These are phyloP conservation scores for Alviniconcha marisindica DNA, from an alignment of 1,140 invertebrate species.

Conservation along the genomic window DNA sequence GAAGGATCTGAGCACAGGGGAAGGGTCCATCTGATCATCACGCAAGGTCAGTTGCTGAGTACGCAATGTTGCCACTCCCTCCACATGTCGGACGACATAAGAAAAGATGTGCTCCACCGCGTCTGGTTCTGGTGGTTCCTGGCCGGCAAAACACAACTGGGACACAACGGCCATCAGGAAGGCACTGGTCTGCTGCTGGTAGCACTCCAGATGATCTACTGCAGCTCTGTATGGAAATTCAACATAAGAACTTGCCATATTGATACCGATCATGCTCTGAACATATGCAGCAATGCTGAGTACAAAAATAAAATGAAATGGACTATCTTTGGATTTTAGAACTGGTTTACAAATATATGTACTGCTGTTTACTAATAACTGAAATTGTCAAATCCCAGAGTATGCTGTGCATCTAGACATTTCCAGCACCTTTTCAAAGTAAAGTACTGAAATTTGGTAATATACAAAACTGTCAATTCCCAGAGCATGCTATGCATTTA, in stretches of 20 bases:
- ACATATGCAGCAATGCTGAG: too few species aligned
- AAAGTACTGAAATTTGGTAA: too few species aligned
- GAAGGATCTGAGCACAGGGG: slow-evolving; percentile 67
- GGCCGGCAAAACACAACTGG: slow-evolving; percentile 64
- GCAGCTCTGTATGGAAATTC: too few species aligned
- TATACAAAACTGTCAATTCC: too few species aligned
- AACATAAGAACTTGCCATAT: too few species aligned
- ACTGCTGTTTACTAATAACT: too few species aligned
- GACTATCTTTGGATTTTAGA: neutral
- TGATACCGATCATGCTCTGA: too few species aligned
- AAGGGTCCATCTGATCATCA: slow-evolving; percentile 65
- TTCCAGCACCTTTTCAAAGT: too few species aligned
- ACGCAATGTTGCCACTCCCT: slow-evolving; percentile 21
- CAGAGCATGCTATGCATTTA: too few species aligned
- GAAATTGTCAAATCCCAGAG: too few species aligned
- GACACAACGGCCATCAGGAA: slow-evolving; percentile 70
- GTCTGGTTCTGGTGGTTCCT: slow-evolving; percentile 56
- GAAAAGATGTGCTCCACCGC: slow-evolving; percentile 61
- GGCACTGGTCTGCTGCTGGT: slow-evolving; percentile 23
- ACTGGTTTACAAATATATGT: too few species aligned
- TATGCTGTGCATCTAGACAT: too few species aligned
- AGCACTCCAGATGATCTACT: slow-evolving; percentile 21
- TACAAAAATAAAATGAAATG: neutral
- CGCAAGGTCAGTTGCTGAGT: slow-evolving; percentile 62
- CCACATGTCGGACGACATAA: slow-evolving; percentile 54